Evolutionary conservation across 2,113 vertebrate genomes (phyloP).

Genomic region (Phalacrocorax pelagicus): DNA sequence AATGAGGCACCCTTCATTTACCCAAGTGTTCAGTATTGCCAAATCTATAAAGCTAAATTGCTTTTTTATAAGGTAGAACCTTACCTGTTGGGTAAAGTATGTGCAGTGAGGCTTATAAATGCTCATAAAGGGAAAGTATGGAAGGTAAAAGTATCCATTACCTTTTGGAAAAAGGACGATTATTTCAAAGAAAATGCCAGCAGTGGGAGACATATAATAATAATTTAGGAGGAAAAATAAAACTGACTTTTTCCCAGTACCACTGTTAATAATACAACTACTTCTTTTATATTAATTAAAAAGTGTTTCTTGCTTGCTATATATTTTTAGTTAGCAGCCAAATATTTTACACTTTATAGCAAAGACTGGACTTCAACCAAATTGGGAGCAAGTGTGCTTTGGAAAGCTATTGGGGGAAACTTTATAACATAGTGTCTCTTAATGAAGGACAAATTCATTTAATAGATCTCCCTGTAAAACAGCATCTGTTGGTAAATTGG

Average conservation of each 20-base stretch:
- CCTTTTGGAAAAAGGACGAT: slow-evolving; percentile 63
- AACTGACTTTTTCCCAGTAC: slow-evolving; percentile 56
- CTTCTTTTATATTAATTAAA: slow-evolving; percentile 67
- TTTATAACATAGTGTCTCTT: slow-evolving; percentile 45
- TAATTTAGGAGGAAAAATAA: slow-evolving; percentile 62
- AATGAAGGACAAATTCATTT: slow-evolving; percentile 61
- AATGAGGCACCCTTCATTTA: slow-evolving; percentile 48
- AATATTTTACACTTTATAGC: slow-evolving; percentile 51
- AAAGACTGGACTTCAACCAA: slow-evolving; percentile 51
- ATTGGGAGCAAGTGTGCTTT: slow-evolving; percentile 32
- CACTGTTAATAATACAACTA: slow-evolving; percentile 59
- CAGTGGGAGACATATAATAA: slow-evolving; percentile 62
- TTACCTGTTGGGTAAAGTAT: slow-evolving; percentile 68
- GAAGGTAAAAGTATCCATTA: slow-evolving; percentile 56
- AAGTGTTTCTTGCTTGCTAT: slow-evolving; percentile 45
- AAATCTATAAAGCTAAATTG: slow-evolving; percentile 66
- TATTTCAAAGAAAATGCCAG: slow-evolving; percentile 63
- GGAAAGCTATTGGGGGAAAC: slow-evolving; percentile 26
- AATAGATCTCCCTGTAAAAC: slow-evolving; percentile 55
- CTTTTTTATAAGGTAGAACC: slow-evolving; percentile 62
- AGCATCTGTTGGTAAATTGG: slow-evolving; percentile 55
- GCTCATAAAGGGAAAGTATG: slow-evolving; percentile 58
- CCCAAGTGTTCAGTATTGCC: slow-evolving; percentile 39
- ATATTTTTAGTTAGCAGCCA: slow-evolving; percentile 53
- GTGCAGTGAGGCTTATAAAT: slow-evolving; percentile 65